Conservation (phyloP, 2,888 invertebrate genomes). For the Arge pagana region DNA sequence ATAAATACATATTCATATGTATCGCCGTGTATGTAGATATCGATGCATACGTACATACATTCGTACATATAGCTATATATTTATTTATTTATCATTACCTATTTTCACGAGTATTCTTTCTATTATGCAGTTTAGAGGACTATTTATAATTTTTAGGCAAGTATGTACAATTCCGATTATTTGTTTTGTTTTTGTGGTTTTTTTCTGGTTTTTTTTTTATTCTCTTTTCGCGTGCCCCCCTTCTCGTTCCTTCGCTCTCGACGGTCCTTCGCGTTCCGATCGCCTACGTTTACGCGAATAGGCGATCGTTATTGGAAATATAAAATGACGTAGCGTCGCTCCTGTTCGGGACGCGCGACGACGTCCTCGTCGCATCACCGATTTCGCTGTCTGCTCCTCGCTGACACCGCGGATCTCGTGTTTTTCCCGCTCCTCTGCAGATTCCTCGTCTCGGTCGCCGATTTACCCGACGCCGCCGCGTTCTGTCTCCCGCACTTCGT, state of each 20-base stretch:
- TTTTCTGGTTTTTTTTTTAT: too few relatives aligned
- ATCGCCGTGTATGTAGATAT: too few relatives aligned
- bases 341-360: too few relatives aligned
- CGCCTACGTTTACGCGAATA: too few relatives aligned
- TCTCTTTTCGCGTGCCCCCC: too few relatives aligned
- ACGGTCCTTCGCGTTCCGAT: neutral
- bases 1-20: slow-evolving; percentile 4
- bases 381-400: slow-evolving; percentile 9
- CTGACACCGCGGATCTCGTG: slow-evolving; percentile 9
- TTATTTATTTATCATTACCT: slow-evolving; percentile 6
- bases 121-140: too few relatives aligned
- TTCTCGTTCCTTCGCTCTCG: slow-evolving; percentile 14
- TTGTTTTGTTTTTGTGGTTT: too few relatives aligned
- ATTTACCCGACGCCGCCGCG: neutral
- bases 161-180: slow-evolving; percentile 12
- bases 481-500: slow-evolving; percentile 22
- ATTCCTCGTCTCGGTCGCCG: slow-evolving; percentile 8
- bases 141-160: too few relatives aligned
- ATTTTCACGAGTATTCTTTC: slow-evolving; percentile 16
- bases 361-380: slow-evolving; percentile 14
- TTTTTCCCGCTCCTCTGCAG: too few relatives aligned
- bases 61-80: too few relatives aligned
- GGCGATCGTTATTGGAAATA: slow-evolving; percentile 13
- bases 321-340: too few relatives aligned
- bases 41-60: neutral